These are phyloP conservation scores for Anagyrus pseudococci DNA, from an alignment of 2,888 invertebrate species.

Conservation along the genomic window DNA sequence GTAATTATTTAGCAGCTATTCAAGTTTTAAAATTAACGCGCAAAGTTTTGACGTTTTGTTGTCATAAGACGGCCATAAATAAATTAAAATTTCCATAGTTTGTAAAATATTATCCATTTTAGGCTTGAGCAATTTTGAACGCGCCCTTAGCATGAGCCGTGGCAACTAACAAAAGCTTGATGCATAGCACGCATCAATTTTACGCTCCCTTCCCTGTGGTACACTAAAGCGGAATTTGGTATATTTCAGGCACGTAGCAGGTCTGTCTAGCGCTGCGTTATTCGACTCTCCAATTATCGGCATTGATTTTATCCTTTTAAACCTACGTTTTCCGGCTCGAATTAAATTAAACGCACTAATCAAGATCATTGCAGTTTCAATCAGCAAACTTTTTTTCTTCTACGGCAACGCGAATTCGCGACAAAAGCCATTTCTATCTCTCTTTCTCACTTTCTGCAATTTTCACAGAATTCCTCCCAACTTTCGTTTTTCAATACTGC, in stretches of 20 bases:
- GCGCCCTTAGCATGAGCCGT: neutral
- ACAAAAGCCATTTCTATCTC: no score
- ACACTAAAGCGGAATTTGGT: neutral
- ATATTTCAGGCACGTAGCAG: neutral
- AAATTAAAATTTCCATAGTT: neutral
- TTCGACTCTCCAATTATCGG: conserved; percentile 19
- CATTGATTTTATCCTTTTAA: conserved; percentile 8
- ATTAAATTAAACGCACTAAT: conserved; percentile 20
- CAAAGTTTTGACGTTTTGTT: neutral
- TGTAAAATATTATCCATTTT: neutral
- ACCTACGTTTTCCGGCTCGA: neutral
- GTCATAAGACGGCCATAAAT: neutral
- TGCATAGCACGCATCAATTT: conserved; percentile 12
- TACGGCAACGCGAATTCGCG: no score
- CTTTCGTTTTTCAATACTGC: neutral
- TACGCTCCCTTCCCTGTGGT: neutral
- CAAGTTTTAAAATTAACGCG: neutral
- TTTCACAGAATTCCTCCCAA: neutral
- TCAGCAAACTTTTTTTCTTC: neutral
- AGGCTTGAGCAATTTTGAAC: neutral
- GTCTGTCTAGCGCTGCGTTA: neutral
- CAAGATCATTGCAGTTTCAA: neutral
- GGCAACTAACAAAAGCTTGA: neutral
- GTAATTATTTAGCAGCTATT: neutral
- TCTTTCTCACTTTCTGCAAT: neutral